These are phyloP conservation scores for Penaeus monodon DNA, from an alignment of 2,888 invertebrate species.

Conservation along the genomic window DNA sequence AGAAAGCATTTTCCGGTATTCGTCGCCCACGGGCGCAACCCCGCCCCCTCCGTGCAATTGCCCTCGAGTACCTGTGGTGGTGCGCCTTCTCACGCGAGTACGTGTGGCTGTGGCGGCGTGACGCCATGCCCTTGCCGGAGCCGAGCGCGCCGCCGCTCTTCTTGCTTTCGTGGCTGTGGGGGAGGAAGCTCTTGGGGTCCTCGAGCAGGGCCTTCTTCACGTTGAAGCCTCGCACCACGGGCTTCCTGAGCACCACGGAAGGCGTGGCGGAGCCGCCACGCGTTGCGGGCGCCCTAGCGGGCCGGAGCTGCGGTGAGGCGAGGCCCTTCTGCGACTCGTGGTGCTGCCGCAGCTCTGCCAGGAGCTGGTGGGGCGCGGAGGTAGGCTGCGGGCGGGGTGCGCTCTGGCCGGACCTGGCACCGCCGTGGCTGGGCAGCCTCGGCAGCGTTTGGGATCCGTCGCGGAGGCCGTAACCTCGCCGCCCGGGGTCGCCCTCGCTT, in stretches of 20 bases:
- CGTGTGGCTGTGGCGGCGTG: neutral
- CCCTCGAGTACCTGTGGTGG: neutral
- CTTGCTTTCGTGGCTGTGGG: neutral
- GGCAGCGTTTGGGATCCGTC: constrained; percentile 26
- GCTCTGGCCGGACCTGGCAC: neutral
- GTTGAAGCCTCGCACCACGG: constrained; percentile 53
- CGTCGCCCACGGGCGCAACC: too few relatives aligned
- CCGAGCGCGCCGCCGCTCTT: neutral
- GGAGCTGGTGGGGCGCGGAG: neutral
- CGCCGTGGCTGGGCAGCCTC: constrained; percentile 8
- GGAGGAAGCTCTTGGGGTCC: constrained; percentile 49
- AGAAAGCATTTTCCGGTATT: too few relatives aligned
- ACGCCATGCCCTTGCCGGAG: neutral
- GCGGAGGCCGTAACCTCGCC: neutral
- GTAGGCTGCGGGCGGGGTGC: constrained; percentile 12
- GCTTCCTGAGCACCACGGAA: constrained; percentile 40
- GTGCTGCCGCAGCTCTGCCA: constrained; percentile 13
- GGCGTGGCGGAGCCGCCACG: constrained; percentile 6
- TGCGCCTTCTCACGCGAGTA: neutral
- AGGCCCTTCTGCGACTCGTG: constrained; percentile 11
- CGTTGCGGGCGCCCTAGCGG: neutral
- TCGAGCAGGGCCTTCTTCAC: constrained; percentile 61
- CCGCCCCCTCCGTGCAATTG: too few relatives aligned
- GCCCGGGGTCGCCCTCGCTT: constrained; percentile 7
- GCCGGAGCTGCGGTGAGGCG: neutral